phyloP scores from a whole-genome alignment of 1,140 invertebrate genomes.

The Drosophila sp. region DNA sequence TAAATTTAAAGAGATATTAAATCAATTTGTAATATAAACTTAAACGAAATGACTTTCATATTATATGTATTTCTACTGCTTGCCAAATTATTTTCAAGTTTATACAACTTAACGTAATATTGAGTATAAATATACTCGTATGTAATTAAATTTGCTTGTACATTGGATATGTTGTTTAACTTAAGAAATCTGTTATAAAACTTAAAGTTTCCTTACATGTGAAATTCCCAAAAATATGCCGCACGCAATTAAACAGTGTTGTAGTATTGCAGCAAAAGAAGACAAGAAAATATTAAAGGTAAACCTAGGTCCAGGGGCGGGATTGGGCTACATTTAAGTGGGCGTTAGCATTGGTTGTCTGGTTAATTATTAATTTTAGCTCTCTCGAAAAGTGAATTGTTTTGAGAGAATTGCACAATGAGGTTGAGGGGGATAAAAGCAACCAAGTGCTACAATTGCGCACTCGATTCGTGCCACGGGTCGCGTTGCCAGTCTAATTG shows the following conservation, averaged over 20 bases:
- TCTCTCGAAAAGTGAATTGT: conserved; percentile 22
- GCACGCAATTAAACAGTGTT: conserved; percentile 28
- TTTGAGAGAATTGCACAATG: conserved; percentile 49
- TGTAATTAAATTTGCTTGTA: conserved; percentile 4
- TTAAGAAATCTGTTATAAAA: conserved; percentile 10
- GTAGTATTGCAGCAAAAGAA: conserved; percentile 5
- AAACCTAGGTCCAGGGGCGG: neutral
- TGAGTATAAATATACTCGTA: neutral
- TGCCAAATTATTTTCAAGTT: neutral
- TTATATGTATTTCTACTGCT: too few relatives aligned
- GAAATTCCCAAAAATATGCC: conserved; percentile 20
- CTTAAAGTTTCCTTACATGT: conserved; percentile 17
- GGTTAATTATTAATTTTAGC: conserved; percentile 42
- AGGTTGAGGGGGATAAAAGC: conserved; percentile 3
- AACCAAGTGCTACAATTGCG: conserved; percentile 57
- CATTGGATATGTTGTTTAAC: neutral
- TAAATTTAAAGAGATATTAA: too few relatives aligned
- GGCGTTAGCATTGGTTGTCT: conserved; percentile 33
- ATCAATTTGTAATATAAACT: too few relatives aligned
- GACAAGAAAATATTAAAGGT: conserved; percentile 5
- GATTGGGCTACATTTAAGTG: conserved; percentile 4
- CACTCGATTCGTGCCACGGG: conserved; percentile 64
- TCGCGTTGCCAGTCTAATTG: conserved; percentile 50
- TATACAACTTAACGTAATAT: neutral
- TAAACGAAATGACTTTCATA: too few relatives aligned